Evolutionary conservation across 2,888 invertebrate species (phyloP).

Genomic region (Myathropa florea): DNA sequence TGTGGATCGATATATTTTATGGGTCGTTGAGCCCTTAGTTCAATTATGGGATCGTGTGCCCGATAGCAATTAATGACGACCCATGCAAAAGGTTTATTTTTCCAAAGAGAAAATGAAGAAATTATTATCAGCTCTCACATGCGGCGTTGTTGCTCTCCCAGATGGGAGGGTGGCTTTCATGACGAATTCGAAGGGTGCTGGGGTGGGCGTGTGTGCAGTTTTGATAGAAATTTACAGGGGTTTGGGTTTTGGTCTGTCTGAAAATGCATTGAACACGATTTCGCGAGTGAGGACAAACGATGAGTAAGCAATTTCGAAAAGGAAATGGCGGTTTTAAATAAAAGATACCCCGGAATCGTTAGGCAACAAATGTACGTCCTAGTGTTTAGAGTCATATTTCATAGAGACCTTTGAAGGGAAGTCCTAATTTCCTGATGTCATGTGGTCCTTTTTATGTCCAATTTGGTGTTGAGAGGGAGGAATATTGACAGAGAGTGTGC

Average conservation of each 20-base stretch:
- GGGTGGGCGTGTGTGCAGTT: neutral
- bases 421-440: too few relatives aligned
- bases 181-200: neutral
- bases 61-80: conserved; percentile 27
- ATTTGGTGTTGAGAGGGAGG: too few relatives aligned
- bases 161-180: neutral
- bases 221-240: too few relatives aligned
- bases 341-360: neutral
- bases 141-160: neutral
- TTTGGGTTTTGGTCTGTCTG: too few relatives aligned
- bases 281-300: neutral
- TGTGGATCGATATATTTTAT: conserved; percentile 53
- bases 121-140: neutral
- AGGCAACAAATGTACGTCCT: too few relatives aligned
- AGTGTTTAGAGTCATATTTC: too few relatives aligned
- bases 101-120: neutral
- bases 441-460: too few relatives aligned
- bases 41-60: conserved; percentile 14
- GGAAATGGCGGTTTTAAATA: neutral
- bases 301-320: neutral
- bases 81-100: neutral
- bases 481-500: too few relatives aligned
- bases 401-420: too few relatives aligned
- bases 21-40: conserved; percentile 17
- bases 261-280: too few relatives aligned